Evolutionary conservation across 2,888 invertebrate species (phyloP).

Genomic region (Diadromus collaris): DNA sequence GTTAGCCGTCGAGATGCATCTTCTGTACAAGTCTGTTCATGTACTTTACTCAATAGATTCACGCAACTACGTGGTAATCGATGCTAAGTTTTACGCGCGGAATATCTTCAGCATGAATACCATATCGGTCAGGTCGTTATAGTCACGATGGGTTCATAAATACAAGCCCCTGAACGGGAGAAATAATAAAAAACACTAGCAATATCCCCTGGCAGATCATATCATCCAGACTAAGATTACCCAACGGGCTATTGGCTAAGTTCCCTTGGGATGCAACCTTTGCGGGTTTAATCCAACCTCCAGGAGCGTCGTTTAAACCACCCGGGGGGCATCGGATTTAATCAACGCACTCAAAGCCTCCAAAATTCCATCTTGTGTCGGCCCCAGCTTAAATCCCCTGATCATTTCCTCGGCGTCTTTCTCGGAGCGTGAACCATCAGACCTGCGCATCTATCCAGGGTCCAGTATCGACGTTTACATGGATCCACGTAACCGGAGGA

Average conservation of each 20-base stretch:
- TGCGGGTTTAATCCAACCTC: background rate
- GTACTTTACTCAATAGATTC: background rate
- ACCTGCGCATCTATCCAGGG: background rate
- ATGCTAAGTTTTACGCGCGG: too few relatives aligned
- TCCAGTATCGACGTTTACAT: slow-evolving; percentile 20
- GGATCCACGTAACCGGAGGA: background rate
- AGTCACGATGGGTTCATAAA: background rate
- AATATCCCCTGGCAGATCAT: background rate
- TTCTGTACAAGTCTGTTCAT: background rate
- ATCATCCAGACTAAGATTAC: background rate
- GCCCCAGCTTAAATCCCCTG: background rate
- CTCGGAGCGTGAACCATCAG: background rate
- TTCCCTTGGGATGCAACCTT: background rate
- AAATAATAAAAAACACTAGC: background rate
- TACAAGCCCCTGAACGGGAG: background rate
- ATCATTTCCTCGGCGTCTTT: background rate
- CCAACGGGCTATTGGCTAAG: background rate
- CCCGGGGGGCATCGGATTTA: background rate
- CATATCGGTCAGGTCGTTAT: background rate
- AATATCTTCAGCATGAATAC: background rate
- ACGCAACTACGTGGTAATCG: background rate
- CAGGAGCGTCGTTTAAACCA: background rate
- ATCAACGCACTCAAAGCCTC: background rate
- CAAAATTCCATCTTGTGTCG: background rate
- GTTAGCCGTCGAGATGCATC: background rate